Evolutionary conservation across 2,797 vertebrate species (phyloP).

Genomic region (Paratrypauchen microcephalus): DNA sequence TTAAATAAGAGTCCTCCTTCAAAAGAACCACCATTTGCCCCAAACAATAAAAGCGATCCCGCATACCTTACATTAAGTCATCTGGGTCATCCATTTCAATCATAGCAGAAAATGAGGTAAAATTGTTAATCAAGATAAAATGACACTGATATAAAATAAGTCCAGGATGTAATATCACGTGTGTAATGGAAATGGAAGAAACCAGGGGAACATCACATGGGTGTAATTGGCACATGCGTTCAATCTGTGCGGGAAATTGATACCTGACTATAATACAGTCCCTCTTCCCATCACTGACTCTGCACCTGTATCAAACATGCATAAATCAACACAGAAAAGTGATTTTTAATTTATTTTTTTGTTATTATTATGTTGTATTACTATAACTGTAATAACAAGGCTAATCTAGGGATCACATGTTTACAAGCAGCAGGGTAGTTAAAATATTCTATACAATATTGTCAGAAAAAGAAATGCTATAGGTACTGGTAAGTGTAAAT

Average conservation of each 20-base stretch:
- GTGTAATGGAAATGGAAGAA: slow-evolving; percentile 52
- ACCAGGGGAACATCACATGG: slow-evolving; percentile 35
- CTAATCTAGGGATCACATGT: background rate
- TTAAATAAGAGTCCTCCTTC: slow-evolving; percentile 61
- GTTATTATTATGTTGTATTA: background rate
- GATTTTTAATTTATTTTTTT: background rate
- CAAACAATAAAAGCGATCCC: slow-evolving; percentile 57
- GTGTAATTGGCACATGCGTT: slow-evolving; percentile 44
- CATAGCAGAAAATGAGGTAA: slow-evolving; percentile 55
- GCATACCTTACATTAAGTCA: slow-evolving; percentile 48
- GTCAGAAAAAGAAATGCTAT: too few species aligned
- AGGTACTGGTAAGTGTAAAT: background rate
- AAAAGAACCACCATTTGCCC: slow-evolving; percentile 61
- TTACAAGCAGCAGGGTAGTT: too few species aligned
- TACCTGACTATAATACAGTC: slow-evolving; percentile 20
- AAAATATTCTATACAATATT: too few species aligned
- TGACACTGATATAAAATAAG: slow-evolving; percentile 64
- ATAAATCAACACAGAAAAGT: background rate
- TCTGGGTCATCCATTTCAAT: slow-evolving; percentile 60
- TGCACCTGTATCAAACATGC: background rate
- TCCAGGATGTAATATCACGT: slow-evolving; percentile 58
- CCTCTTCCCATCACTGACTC: slow-evolving; percentile 16
- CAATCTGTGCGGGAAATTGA: slow-evolving; percentile 44
- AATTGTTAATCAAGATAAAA: slow-evolving; percentile 73
- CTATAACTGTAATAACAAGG: too few species aligned